Evolutionary conservation across 2,797 vertebrate species (phyloP).

Genomic region (Schizothorax lantsangensis): DNA sequence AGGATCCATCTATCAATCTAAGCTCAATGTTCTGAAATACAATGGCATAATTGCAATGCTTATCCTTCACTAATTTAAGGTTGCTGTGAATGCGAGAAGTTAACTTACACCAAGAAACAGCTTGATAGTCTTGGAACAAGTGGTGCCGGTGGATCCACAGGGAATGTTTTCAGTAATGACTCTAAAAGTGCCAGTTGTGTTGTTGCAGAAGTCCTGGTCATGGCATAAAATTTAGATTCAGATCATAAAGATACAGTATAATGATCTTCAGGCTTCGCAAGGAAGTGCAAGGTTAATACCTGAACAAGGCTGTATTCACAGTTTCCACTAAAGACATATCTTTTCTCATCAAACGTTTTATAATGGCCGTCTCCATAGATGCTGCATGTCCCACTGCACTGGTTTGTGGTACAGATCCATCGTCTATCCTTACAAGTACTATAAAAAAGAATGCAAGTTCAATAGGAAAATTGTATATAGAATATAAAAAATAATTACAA

Average conservation of each 20-base stretch:
- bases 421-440: constrained; percentile 84
- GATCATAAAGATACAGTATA: background rate
- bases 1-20: constrained; percentile 79
- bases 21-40: constrained; percentile 83
- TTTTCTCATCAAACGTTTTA: constrained; percentile 89
- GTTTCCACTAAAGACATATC: constrained; percentile 87
- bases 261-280: background rate
- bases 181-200: constrained; percentile 78
- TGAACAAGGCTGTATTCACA: constrained; percentile 92
- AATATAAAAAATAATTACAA: background rate
- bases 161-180: constrained; percentile 91
- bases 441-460: constrained; percentile 8
- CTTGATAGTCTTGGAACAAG: constrained; percentile 93
- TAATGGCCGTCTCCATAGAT: constrained; percentile 94
- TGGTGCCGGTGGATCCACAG: constrained; percentile 89
- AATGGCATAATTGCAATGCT: background rate
- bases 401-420: constrained; percentile 84
- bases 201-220: constrained; percentile 83
- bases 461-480: background rate
- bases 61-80: background rate
- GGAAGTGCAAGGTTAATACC: constrained; percentile 70
- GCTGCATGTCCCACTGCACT: constrained; percentile 84
- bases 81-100: background rate
- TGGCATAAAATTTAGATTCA: background rate
- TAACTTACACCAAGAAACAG: constrained; percentile 82